phyloP scores from a whole-genome alignment of 2,113 vertebrate species.

The Psittacara wagleri region DNA sequence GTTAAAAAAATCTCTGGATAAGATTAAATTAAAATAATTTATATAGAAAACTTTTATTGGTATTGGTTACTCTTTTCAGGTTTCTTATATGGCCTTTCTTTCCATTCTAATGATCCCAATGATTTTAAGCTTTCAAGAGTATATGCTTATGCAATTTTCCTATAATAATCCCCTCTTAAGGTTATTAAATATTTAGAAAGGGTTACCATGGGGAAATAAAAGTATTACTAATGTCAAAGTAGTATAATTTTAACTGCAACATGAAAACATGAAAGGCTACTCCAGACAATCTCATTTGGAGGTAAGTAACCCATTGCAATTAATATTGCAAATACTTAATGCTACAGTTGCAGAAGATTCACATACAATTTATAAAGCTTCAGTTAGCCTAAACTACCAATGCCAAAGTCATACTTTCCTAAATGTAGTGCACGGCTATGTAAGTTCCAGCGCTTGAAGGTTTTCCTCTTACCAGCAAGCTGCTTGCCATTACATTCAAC shows the following conservation, averaged over 20 bases:
- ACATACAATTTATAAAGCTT: background rate
- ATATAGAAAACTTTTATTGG: background rate
- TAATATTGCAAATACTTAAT: conserved; percentile 57
- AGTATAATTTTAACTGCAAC: conserved; percentile 13
- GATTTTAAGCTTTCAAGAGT: background rate
- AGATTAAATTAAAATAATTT: background rate
- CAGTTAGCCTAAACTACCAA: background rate
- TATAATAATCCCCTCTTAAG: conserved; percentile 29
- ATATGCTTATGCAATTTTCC: conserved; percentile 21
- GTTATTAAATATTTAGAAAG: conserved; percentile 29
- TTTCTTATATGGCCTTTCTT: background rate
- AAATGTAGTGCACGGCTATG: background rate
- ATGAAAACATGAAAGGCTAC: conserved; percentile 2
- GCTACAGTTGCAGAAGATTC: conserved; percentile 23
- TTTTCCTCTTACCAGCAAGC: background rate
- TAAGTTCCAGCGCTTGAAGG: background rate
- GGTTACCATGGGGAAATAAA: conserved; percentile 29
- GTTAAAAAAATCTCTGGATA: background rate
- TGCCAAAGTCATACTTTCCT: background rate
- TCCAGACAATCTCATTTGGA: conserved; percentile 31
- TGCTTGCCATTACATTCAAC: background rate
- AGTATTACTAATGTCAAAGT: conserved; percentile 21
- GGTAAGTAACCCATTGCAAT: conserved; percentile 24
- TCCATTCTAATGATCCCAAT: background rate
- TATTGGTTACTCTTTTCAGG: background rate